Conservation (phyloP, 2,797 vertebrate genomes). For the Pteropus rufus region DNA sequence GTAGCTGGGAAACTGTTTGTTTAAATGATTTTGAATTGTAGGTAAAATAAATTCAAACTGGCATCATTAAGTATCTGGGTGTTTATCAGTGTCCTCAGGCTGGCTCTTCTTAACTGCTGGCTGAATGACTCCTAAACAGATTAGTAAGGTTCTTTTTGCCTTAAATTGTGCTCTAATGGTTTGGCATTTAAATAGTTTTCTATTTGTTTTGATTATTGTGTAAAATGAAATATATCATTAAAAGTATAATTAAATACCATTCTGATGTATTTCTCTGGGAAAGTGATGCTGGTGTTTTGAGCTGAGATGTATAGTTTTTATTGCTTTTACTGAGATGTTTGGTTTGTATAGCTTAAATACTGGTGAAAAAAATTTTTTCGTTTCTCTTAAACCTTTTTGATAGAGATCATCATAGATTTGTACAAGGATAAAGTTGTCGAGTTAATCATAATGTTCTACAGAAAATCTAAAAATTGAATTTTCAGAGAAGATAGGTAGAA, state of each 20-base stretch:
- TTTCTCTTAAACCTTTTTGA: conserved; percentile 11
- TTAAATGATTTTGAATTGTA: conserved; percentile 50
- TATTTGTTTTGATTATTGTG: conserved; percentile 43
- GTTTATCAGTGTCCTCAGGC: conserved; percentile 17
- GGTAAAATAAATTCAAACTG: conserved; percentile 9
- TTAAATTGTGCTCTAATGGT: not conserved
- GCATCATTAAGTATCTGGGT: not conserved
- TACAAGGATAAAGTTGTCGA: not conserved
- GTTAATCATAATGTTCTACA: conserved; percentile 45
- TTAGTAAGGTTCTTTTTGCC: not conserved
- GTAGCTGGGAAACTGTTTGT: conserved; percentile 42
- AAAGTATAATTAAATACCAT: not conserved
- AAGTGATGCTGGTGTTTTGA: not conserved
- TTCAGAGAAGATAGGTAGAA: conserved; percentile 59
- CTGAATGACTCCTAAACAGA: not conserved
- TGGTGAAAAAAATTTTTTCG: not conserved
- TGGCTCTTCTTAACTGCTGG: not conserved
- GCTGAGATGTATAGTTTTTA: conserved; percentile 15
- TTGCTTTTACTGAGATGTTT: conserved; percentile 12
- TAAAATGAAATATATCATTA: conserved; percentile 4
- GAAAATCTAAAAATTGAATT: conserved; percentile 73
- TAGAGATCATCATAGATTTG: not conserved
- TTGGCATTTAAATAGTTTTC: conserved; percentile 30
- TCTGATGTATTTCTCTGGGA: conserved; percentile 21
- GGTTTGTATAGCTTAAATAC: conserved; percentile 9